Percentiles rank a stretch among this genome's conserved stretches.
Conservation (phyloP, 2,113 vertebrate genomes). For the Plecturocebus donacophilus region DNA sequence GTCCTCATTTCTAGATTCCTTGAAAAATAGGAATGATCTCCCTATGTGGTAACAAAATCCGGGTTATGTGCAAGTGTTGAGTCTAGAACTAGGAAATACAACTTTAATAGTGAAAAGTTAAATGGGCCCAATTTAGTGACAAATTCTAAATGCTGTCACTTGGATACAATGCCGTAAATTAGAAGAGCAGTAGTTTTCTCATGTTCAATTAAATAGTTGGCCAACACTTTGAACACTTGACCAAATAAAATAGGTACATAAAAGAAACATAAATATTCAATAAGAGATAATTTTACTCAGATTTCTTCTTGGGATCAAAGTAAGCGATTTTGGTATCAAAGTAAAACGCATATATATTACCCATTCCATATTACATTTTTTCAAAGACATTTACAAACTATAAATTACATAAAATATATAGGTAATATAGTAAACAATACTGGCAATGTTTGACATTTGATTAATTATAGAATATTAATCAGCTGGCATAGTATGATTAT, state of each 20-base stretch:
- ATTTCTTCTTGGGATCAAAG: not conserved
- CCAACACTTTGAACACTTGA: not conserved
- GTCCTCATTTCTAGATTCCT: not conserved
- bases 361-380: not conserved
- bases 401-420: not conserved
- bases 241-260: not conserved
- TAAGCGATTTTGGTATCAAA: not conserved
- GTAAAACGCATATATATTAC: not conserved
- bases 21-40: not conserved
- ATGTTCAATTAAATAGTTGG: not conserved
- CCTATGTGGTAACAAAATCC: not conserved
- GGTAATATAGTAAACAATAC: not conserved
- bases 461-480: not conserved
- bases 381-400: not conserved
- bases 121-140: not conserved
- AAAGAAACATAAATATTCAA: not conserved
- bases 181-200: not conserved
- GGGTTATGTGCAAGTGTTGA: not conserved
- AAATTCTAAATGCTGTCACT: not conserved
- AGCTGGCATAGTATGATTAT: not conserved
- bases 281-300: not conserved
- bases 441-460: not conserved
- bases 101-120: not conserved
- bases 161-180: not conserved
- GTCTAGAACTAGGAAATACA: not conserved